Percentiles rank a stretch among this genome's conserved stretches.
Evolutionary conservation across 1,140 invertebrate species (phyloP).

Genomic region (Papilio polyxenes): DNA sequence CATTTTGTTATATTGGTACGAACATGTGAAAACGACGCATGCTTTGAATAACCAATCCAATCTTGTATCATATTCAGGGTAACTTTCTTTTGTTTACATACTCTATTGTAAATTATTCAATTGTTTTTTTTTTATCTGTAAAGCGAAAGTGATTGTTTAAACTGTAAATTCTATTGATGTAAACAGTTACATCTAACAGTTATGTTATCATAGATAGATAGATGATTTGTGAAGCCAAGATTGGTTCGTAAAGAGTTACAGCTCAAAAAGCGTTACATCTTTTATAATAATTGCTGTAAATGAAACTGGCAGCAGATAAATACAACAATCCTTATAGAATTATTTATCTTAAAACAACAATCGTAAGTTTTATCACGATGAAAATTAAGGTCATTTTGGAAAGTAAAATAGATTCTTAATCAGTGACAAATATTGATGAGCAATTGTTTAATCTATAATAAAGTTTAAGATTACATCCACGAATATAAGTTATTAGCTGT

Average conservation of each 20-base stretch:
- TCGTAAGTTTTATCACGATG: slow-evolving; percentile 28
- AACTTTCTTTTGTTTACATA: slow-evolving; percentile 36
- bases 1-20: slow-evolving; percentile 41
- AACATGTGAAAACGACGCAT: slow-evolving; percentile 52
- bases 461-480: not conserved
- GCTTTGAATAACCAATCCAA: slow-evolving; percentile 36
- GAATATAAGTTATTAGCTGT: not conserved
- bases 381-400: slow-evolving; percentile 38
- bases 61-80: slow-evolving; percentile 28
- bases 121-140: not conserved
- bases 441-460: slow-evolving; percentile 10
- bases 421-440: slow-evolving; percentile 30
- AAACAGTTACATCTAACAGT: not conserved
- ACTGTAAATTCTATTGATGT: not conserved
- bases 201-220: no score
- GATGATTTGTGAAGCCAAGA: no score
- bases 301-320: slow-evolving; percentile 20
- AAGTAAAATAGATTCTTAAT: slow-evolving; percentile 2
- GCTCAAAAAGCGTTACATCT: no score
- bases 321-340: slow-evolving; percentile 6
- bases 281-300: not conserved
- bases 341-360: slow-evolving; percentile 30
- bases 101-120: slow-evolving; percentile 25
- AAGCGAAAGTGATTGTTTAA: slow-evolving; percentile 9
- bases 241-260: no score